These are phyloP conservation scores for Cololabis saira DNA, from an alignment of 2,113 vertebrate genomes.

Conservation along the genomic window DNA sequence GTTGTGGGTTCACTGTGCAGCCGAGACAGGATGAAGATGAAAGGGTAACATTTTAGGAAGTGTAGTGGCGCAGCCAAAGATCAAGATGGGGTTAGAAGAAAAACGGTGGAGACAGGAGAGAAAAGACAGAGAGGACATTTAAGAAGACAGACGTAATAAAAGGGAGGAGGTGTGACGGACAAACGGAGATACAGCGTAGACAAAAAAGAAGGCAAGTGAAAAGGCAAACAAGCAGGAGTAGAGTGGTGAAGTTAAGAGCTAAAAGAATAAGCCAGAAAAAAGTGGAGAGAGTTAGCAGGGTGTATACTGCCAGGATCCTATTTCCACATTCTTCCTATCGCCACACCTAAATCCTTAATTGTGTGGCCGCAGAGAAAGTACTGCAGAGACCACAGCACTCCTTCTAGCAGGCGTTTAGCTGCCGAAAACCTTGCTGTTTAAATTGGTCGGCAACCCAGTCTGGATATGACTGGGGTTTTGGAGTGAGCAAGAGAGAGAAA, in stretches of 20 bases:
- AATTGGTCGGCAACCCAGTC: slow-evolving; percentile 75
- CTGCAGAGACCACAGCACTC: slow-evolving; percentile 78
- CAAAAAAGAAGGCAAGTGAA: slow-evolving; percentile 9
- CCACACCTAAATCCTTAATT: slow-evolving; percentile 87
- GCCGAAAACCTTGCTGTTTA: slow-evolving; percentile 79
- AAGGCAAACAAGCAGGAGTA: slow-evolving; percentile 37
- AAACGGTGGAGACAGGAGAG: not conserved
- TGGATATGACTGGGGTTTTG: slow-evolving; percentile 73
- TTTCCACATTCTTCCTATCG: slow-evolving; percentile 84
- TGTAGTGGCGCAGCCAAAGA: not conserved
- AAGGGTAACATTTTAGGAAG: slow-evolving; percentile 5
- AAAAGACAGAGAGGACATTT: slow-evolving; percentile 8
- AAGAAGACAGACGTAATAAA: slow-evolving; percentile 3
- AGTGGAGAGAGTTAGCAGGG: slow-evolving; percentile 73
- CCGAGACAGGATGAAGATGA: slow-evolving; percentile 26
- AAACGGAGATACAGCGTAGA: slow-evolving; percentile 1
- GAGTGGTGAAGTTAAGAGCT: slow-evolving; percentile 42
- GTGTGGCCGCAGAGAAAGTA: slow-evolving; percentile 84
- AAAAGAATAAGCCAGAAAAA: slow-evolving; percentile 39
- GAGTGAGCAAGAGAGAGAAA: slow-evolving; percentile 48
- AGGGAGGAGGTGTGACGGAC: slow-evolving; percentile 2
- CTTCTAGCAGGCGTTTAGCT: slow-evolving; percentile 75
- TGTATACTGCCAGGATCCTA: slow-evolving; percentile 80
- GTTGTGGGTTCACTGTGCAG: slow-evolving; percentile 18
- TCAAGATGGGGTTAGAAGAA: not conserved